Evolutionary conservation across 2,888 invertebrate species (phyloP).

Genomic region (Ichneumon xanthorius): DNA sequence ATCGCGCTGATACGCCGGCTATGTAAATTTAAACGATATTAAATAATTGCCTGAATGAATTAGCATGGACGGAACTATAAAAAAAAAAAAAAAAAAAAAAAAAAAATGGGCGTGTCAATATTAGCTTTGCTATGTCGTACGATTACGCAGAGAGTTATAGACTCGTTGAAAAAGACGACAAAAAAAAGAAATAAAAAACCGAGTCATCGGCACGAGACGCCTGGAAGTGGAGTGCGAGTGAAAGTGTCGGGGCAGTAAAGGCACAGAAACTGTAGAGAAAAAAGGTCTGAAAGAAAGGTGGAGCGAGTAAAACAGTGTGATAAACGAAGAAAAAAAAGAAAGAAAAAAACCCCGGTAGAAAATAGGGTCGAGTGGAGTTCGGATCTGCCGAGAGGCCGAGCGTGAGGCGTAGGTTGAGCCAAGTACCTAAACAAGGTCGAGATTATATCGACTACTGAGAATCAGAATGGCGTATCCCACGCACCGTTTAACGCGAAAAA

Average conservation of each 20-base stretch:
- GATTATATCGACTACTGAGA: constrained; percentile 47
- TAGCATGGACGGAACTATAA: no score
- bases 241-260: constrained; percentile 8
- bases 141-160: background rate
- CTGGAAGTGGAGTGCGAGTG: background rate
- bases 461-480: background rate
- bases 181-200: background rate
- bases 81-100: no score
- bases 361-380: constrained; percentile 68
- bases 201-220: background rate
- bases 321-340: background rate
- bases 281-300: background rate
- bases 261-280: background rate
- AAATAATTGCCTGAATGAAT: constrained; percentile 3
- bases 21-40: constrained; percentile 2
- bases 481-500: background rate
- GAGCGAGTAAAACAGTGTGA: background rate
- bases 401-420: constrained; percentile 59
- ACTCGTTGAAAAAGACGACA: background rate
- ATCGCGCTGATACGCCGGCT: background rate
- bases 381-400: constrained; percentile 47
- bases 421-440: constrained; percentile 67
- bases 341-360: constrained; percentile 42
- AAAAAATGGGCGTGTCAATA: background rate
- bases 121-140: background rate